Percentiles rank a stretch among this genome's conserved stretches.
Conservation (phyloP, 92 coral and sea anemone genomes). For the Phenganax marumi region DNA sequence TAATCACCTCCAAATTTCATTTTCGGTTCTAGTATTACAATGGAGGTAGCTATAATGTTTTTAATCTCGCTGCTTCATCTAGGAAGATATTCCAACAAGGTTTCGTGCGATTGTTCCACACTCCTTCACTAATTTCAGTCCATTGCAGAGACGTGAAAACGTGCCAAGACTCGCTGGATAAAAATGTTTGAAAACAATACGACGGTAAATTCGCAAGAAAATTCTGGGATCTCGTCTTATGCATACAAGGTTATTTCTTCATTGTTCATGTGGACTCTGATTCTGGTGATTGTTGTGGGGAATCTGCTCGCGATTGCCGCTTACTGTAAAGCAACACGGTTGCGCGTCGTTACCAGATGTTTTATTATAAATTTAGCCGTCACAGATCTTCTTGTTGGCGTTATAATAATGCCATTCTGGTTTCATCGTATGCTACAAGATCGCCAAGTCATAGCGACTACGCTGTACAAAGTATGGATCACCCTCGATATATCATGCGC, state of each 20-base stretch:
- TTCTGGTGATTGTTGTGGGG: slow-evolving; percentile 10
- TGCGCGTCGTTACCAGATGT: slow-evolving; percentile 30
- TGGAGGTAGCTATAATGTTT: not conserved
- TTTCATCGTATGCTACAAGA: slow-evolving; percentile 30
- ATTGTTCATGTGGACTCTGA: slow-evolving; percentile 29
- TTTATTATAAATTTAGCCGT: slow-evolving; percentile 22
- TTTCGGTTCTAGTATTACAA: too few relatives aligned
- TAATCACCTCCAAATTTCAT: too few relatives aligned
- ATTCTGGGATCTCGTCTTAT: not conserved
- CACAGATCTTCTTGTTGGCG: slow-evolving; percentile 32
- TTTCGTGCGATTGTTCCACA: slow-evolving; percentile 10
- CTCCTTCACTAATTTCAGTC: slow-evolving; percentile 9
- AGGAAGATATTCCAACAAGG: not conserved
- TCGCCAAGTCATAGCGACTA: not conserved
- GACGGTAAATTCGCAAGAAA: slow-evolving; percentile 1
- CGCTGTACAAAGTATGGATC: slow-evolving; percentile 16
- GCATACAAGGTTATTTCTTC: slow-evolving; percentile 25
- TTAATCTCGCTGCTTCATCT: slow-evolving; percentile 13
- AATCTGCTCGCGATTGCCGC: slow-evolving; percentile 25
- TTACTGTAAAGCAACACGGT: slow-evolving; percentile 21
- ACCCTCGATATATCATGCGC: slow-evolving; percentile 35
- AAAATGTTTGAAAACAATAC: slow-evolving; percentile 4
- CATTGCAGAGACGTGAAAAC: not conserved
- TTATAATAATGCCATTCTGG: slow-evolving; percentile 30
- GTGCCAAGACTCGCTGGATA: slow-evolving; percentile 8